These are phyloP conservation scores for Rutilus rutilus DNA, from an alignment of 2,113 vertebrate genomes.

Conservation along the genomic window DNA sequence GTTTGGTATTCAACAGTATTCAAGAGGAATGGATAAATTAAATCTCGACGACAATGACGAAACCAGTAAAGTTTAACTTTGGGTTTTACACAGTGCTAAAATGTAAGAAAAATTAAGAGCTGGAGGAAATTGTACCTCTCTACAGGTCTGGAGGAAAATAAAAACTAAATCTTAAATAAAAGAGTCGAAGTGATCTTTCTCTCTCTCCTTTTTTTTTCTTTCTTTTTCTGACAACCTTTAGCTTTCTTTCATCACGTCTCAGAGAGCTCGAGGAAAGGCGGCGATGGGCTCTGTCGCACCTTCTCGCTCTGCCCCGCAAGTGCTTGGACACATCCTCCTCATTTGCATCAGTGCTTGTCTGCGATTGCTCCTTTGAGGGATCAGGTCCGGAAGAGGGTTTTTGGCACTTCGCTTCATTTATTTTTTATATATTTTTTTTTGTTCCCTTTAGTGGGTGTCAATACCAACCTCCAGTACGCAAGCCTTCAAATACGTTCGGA, in stretches of 20 bases:
- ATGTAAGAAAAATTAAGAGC: constrained; percentile 71
- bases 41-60: constrained; percentile 45
- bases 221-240: background rate
- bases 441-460: constrained; percentile 27
- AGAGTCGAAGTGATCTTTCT: constrained; percentile 53
- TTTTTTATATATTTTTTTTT: too few relatives aligned
- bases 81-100: constrained; percentile 62
- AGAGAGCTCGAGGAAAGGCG: background rate
- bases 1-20: constrained; percentile 83
- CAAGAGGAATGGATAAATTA: constrained; percentile 73
- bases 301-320: background rate
- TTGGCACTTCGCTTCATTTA: background rate
- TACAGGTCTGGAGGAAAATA: constrained; percentile 82
- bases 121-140: constrained; percentile 86
- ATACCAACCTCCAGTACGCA: constrained; percentile 32
- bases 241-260: background rate
- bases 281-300: background rate
- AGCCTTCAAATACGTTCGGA: constrained; percentile 47
- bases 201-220: background rate
- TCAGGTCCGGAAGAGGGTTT: constrained; percentile 16
- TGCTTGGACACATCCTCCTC: constrained; percentile 9
- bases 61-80: constrained; percentile 61
- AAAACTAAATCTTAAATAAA: constrained; percentile 92
- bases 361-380: background rate
- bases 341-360: constrained; percentile 5